These are phyloP conservation scores for Pluvialis apricaria DNA, from an alignment of 2,113 vertebrate genomes.

Conservation along the genomic window DNA sequence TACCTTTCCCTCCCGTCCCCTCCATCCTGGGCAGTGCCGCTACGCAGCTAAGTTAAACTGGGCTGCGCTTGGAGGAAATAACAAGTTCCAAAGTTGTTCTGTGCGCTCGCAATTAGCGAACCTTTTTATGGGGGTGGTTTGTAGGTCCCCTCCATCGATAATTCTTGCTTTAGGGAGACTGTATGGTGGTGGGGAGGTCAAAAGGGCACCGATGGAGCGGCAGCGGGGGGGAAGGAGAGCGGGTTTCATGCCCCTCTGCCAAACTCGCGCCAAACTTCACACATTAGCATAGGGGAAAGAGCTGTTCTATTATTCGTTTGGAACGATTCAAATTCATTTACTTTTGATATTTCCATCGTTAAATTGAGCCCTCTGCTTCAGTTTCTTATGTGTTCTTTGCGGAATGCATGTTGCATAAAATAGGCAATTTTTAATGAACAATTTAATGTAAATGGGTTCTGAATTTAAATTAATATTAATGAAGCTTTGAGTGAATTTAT, in stretches of 20 bases:
- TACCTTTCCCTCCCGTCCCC: background rate
- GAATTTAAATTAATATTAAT: constrained; percentile 90
- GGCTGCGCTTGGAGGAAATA: fast-evolving
- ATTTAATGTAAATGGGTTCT: constrained; percentile 85
- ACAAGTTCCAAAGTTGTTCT: background rate
- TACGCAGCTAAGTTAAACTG: background rate
- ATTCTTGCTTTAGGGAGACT: background rate
- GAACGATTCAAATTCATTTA: constrained; percentile 67
- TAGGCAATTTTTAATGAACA: constrained; percentile 85
- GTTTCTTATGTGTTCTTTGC: constrained; percentile 78
- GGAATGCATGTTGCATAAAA: constrained; percentile 83
- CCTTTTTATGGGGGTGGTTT: background rate
- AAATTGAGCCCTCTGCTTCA: constrained; percentile 69
- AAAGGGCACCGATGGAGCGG: background rate
- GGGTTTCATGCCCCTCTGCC: background rate
- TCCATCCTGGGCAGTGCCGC: background rate
- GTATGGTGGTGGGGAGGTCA: background rate
- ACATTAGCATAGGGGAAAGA: background rate
- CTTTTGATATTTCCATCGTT: constrained; percentile 73
- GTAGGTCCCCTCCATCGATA: background rate
- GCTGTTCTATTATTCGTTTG: constrained; percentile 31
- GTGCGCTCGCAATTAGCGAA: fast-evolving
- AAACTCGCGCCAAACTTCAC: constrained; percentile 20
- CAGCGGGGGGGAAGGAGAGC: background rate
- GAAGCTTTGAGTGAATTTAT: constrained; percentile 85